Evolutionary conservation across 2,888 invertebrate species (phyloP).

Genomic region (Siphonodentalium dalli): DNA sequence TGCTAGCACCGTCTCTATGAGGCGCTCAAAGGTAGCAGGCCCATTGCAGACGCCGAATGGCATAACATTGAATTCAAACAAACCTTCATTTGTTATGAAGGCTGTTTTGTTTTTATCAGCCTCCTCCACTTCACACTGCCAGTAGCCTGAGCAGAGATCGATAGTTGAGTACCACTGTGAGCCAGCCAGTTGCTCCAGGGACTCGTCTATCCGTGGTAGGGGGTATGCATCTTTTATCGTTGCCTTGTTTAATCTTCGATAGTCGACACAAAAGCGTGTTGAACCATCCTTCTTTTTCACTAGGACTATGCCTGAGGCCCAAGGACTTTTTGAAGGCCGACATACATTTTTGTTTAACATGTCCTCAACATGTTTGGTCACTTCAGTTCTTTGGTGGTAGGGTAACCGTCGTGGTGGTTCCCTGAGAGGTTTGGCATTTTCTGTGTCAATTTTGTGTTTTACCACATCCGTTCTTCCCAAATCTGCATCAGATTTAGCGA

Average conservation of each 20-base stretch:
- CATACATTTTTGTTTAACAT: slow-evolving; percentile 18
- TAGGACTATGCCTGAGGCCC: slow-evolving; percentile 22
- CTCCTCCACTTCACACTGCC: slow-evolving; percentile 25
- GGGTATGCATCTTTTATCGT: slow-evolving; percentile 18
- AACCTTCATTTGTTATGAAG: slow-evolving; percentile 22
- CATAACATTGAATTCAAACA: slow-evolving; percentile 29
- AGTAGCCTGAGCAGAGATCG: slow-evolving; percentile 31
- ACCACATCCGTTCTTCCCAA: slow-evolving; percentile 9
- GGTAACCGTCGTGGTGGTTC: slow-evolving; percentile 17
- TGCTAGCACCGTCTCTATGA: too few species aligned
- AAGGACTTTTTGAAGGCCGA: slow-evolving; percentile 20
- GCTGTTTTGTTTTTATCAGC: slow-evolving; percentile 27
- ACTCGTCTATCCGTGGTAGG: slow-evolving; percentile 19
- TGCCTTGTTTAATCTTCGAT: slow-evolving; percentile 12
- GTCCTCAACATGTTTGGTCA: slow-evolving; percentile 17
- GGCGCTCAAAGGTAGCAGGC: too few species aligned
- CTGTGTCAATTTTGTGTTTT: slow-evolving; percentile 19
- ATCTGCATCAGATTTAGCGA: slow-evolving; percentile 9
- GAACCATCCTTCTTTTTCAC: slow-evolving; percentile 25
- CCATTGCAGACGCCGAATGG: slow-evolving; percentile 35
- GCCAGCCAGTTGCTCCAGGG: slow-evolving; percentile 11
- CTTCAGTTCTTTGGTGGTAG: slow-evolving; percentile 8
- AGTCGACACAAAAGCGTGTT: slow-evolving; percentile 23
- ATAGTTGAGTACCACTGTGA: slow-evolving; percentile 26
- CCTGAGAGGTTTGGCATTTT: slow-evolving; percentile 18